Percentiles rank a stretch among this genome's conserved stretches.
Conservation (phyloP, 2,888 invertebrate genomes). For the Lochmaea crataegi region DNA sequence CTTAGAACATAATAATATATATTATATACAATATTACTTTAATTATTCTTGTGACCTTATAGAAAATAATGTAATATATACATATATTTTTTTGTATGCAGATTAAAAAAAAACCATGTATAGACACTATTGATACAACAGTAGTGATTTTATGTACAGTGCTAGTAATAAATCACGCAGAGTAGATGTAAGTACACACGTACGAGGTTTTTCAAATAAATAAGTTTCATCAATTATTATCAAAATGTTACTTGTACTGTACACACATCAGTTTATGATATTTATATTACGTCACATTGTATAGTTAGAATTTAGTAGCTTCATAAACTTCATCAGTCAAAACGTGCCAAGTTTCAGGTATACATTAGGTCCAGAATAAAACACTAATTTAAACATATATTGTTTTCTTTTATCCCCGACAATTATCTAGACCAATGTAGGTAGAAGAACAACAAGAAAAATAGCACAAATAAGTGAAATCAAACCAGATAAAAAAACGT, state of each 20-base stretch:
- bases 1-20: background rate
- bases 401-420: background rate
- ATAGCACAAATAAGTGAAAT: too few species aligned
- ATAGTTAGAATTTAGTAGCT: slow-evolving; percentile 7
- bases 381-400: background rate
- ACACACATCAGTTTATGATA: slow-evolving; percentile 7
- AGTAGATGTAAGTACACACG: too few species aligned
- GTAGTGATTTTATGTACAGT: background rate
- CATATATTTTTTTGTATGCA: slow-evolving; percentile 7
- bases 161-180: background rate
- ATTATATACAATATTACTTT: background rate
- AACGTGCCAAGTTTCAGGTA: slow-evolving; percentile 22
- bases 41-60: background rate
- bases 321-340: slow-evolving; percentile 6
- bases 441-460: too few species aligned
- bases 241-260: background rate
- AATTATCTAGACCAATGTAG: too few species aligned
- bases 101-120: background rate
- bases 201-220: too few species aligned
- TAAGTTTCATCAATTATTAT: background rate
- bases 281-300: background rate
- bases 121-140: background rate
- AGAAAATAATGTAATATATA: background rate
- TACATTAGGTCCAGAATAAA: slow-evolving; percentile 9
- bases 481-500: too few species aligned